A percentile compares a stretch with the other conserved stretches of the same genome.
Conservation (phyloP, 92 coral and sea anemone species). For the Epizoanthus fatuus region DNA sequence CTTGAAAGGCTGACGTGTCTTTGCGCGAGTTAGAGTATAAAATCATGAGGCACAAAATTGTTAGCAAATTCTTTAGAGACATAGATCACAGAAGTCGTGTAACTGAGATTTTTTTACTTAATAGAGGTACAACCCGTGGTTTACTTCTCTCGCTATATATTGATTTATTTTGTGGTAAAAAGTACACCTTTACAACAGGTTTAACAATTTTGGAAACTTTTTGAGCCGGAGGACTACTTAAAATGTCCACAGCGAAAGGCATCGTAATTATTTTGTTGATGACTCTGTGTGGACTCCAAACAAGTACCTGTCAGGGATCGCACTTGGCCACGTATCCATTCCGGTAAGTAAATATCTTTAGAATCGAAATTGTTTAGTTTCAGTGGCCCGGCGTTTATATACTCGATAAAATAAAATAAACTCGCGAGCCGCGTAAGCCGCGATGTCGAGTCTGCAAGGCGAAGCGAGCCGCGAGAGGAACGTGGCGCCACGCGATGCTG, state of each 20-base stretch:
- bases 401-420: not conserved
- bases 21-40: not conserved
- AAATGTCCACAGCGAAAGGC: conserved; percentile 16
- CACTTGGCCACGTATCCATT: conserved; percentile 17
- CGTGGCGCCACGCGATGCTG: not conserved
- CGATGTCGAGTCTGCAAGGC: too few relatives aligned
- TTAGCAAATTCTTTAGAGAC: not conserved
- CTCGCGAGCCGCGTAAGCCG: not conserved
- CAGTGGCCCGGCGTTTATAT: not conserved
- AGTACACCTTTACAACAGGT: not conserved
- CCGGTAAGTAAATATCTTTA: conserved; percentile 5
- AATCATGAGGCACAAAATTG: not conserved
- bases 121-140: too few relatives aligned
- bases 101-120: too few relatives aligned
- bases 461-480: too few relatives aligned
- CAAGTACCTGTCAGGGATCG: conserved; percentile 4
- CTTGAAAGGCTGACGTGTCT: not conserved
- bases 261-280: not conserved
- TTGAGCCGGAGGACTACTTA: not conserved
- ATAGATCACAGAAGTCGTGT: too few relatives aligned
- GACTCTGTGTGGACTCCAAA: conserved; percentile 1
- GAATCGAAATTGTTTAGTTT: not conserved
- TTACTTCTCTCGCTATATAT: too few relatives aligned
- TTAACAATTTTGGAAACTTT: not conserved
- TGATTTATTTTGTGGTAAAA: too few relatives aligned